Evolutionary conservation across 1,140 invertebrate genomes (phyloP), one percentile per base, ranked within the genome.

Genomic region (Helicoverpa armigera): DNA sequence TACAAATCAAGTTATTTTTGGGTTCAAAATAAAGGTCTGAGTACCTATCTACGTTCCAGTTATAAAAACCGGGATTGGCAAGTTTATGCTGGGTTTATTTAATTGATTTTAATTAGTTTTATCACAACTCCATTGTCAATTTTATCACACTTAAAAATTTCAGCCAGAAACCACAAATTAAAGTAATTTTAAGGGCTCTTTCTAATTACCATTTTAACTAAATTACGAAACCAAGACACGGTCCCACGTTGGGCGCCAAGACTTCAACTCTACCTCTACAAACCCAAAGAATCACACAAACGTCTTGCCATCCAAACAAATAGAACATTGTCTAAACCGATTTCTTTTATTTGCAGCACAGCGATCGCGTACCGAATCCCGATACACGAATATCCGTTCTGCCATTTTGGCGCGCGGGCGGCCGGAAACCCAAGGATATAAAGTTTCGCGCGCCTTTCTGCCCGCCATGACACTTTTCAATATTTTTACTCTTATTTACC

Each of bases 401-500:
- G 91, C 88, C 89, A 92, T 94, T 94, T 92, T 93, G 87, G 88
- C 86, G 89, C 86, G 89, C 89, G 88, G 81, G 88, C 90, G 86
- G 84, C 90, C 93, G 93, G 93, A 94, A 94, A 92, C 90, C 86
- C 87, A 79, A 88, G 92, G 90, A 93, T 92, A 93, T 93, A 91
- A 91, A 90, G 89, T 90, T 90, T 89, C 89, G 89, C 90, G 86
- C 88, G 89, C 89, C 87, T 92, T 92, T 93, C 89, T 91, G 81
- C 88, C 87, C 87, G 85, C 90, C 86, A 88, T 92, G 93, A 94
- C 93, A 91, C 82, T 94, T 93, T 93, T 89, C 92, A 89, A 94
- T 94, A 94, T 93, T 92, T 82, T 94, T 93, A 93, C 89, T 90
- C 88, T 93, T 94, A 94, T 94, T 94, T 93, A 94, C 90, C 87